These are phyloP conservation scores for Sternarchorhynchus goeldii DNA, from an alignment of 2,797 vertebrate species.

Conservation along the genomic window DNA sequence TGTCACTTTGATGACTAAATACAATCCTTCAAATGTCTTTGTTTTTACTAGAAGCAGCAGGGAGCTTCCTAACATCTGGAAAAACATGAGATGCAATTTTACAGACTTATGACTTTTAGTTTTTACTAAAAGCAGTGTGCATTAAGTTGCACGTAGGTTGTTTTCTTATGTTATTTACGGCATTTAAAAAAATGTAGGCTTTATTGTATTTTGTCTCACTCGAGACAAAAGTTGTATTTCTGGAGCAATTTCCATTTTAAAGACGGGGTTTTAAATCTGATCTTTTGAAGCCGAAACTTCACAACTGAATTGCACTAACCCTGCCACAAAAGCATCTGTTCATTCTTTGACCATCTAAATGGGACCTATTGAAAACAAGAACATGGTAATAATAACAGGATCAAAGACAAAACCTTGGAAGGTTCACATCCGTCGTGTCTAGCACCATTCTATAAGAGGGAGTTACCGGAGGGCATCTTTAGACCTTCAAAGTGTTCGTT, in stretches of 20 bases:
- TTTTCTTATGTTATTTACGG: constrained; percentile 28
- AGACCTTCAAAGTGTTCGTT: constrained; percentile 53
- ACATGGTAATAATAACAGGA: constrained; percentile 53
- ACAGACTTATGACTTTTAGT: constrained; percentile 17
- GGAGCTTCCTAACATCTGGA: no score
- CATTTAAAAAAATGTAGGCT: constrained; percentile 3
- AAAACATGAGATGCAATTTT: background rate
- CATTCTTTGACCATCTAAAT: constrained; percentile 54
- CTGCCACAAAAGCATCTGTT: constrained; percentile 55
- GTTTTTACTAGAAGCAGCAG: no score
- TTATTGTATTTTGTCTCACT: constrained; percentile 24
- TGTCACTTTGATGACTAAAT: no score
- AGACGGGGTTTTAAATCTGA: constrained; percentile 26
- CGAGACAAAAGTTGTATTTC: constrained; percentile 9
- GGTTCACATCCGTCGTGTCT: constrained; percentile 51
- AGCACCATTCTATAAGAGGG: constrained; percentile 46
- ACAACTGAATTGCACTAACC: constrained; percentile 50
- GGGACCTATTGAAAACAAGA: constrained; percentile 51
- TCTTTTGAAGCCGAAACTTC: constrained; percentile 46
- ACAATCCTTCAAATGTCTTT: no score
- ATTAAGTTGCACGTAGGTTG: constrained; percentile 13
- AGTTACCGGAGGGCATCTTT: constrained; percentile 47
- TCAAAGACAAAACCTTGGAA: constrained; percentile 49
- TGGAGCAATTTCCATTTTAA: constrained; percentile 17
- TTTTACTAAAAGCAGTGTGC: background rate